Evolutionary conservation across 1,140 invertebrate species (phyloP), one percentile per base, ranked within the genome.

Genomic region (Samia ricini): DNA sequence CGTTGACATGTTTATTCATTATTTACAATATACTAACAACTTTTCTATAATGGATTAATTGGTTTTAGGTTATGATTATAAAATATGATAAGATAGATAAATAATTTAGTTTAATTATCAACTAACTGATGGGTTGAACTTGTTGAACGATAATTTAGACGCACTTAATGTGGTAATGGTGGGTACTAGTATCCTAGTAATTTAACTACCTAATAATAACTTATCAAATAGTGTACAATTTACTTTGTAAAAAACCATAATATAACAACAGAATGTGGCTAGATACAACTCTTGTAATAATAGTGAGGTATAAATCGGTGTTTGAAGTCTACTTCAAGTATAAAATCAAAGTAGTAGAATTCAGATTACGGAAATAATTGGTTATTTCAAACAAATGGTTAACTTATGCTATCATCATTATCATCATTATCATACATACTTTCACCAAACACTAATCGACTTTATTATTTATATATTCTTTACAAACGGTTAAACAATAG

Each of bases 231-330:
- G 12, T n/a, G n/a, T 42, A 42, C n/a, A 12, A 42, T 42, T 15
- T 42, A 42, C 33, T 12, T 42, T 4, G n/a, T 42, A 15, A 42
- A 3, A 42, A 7, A 42, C 12, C 10, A 12, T 15, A 42, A 42
- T 15, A 42, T 42, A 42, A 42, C 15, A 42, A 15, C n/a, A 42
- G n/a, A 42, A 42, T 42, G n/a, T 12, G 33, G 7, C 33, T 42
- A 42, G 33, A 42, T 20, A 23, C n/a, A 20, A 36, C 15, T 57
- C 26, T 6, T 57, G 20, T 15, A 48, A 60, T 49, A 56, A 61
- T 63, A 61, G 60, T 77, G 77, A 79, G 72, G 76, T 80, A 81
- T 68, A 76, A 69, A 64, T 80, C 69, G 76, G 74, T 79, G 77
- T 76, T 75, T 68, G 59, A 36, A 36, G 36, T 26, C 56, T 21